These are phyloP conservation scores for Platycercus adscitus DNA, from an alignment of 2,113 vertebrate species.

Conservation along the genomic window DNA sequence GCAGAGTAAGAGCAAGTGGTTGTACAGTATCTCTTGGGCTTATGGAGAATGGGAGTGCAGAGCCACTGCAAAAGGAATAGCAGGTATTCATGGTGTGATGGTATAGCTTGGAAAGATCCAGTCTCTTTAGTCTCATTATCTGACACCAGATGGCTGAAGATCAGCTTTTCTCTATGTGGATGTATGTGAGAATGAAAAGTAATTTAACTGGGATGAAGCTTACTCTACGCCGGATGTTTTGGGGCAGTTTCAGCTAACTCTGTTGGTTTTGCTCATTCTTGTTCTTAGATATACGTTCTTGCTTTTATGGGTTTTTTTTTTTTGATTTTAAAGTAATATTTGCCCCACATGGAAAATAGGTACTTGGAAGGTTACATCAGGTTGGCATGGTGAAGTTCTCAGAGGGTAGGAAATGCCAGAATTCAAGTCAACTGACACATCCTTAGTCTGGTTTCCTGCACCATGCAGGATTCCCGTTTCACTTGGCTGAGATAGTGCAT, in stretches of 20 bases:
- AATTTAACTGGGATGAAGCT: neutral
- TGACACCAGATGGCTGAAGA: neutral
- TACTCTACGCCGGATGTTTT: neutral
- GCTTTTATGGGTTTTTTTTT: neutral
- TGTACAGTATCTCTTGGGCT: neutral
- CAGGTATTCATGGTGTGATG: neutral
- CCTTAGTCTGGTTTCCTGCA: neutral
- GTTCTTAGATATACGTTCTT: neutral
- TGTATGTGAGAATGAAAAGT: neutral
- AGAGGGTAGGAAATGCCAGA: neutral
- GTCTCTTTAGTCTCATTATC: neutral
- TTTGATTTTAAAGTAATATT: neutral
- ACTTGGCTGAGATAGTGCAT: neutral
- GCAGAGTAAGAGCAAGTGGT: neutral
- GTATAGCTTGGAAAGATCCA: neutral
- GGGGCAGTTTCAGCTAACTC: neutral
- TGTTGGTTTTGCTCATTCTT: neutral
- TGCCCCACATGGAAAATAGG: neutral
- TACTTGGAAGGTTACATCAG: neutral
- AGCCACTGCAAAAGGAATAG: neutral
- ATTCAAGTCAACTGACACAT: neutral
- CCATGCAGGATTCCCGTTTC: neutral
- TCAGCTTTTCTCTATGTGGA: neutral
- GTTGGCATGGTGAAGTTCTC: neutral
- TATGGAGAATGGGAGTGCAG: neutral